phyloP scores from a whole-genome alignment of 2,888 invertebrate genomes.

The Pollenia amentaria region DNA sequence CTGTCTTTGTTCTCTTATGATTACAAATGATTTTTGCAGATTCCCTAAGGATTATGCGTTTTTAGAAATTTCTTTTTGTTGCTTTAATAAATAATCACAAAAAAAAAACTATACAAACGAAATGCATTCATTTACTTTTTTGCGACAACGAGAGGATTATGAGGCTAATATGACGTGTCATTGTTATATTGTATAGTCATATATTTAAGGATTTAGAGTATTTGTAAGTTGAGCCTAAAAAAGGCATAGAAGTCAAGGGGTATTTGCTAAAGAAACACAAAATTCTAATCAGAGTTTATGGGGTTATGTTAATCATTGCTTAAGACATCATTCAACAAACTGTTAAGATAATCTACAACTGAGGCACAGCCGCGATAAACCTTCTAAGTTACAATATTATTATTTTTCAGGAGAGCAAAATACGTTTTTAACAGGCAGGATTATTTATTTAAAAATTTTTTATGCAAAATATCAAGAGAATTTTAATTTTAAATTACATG shows the following conservation, averaged over 20 bases:
- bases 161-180: constrained; percentile 58
- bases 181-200: constrained; percentile 55
- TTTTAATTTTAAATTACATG: no score
- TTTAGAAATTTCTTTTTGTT: constrained; percentile 5
- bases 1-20: constrained; percentile 8
- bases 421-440: no score
- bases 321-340: no score
- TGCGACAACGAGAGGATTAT: constrained; percentile 53
- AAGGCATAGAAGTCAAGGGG: not conserved
- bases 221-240: not conserved
- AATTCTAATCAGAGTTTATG: not conserved
- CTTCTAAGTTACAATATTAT: no score
- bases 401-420: no score
- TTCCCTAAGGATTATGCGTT: constrained; percentile 58
- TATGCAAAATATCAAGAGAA: no score
- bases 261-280: not conserved
- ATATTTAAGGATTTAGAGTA: constrained; percentile 35
- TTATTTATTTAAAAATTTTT: no score
- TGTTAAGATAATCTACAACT: no score
- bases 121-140: constrained; percentile 45
- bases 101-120: not conserved
- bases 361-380: no score
- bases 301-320: not conserved
- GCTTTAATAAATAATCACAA: not conserved
- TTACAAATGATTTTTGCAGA: constrained; percentile 53